Evolutionary conservation across 2,113 vertebrate genomes (phyloP), one percentile per base, ranked within the genome.

Genomic region (Phrynosoma blainvillii): DNA sequence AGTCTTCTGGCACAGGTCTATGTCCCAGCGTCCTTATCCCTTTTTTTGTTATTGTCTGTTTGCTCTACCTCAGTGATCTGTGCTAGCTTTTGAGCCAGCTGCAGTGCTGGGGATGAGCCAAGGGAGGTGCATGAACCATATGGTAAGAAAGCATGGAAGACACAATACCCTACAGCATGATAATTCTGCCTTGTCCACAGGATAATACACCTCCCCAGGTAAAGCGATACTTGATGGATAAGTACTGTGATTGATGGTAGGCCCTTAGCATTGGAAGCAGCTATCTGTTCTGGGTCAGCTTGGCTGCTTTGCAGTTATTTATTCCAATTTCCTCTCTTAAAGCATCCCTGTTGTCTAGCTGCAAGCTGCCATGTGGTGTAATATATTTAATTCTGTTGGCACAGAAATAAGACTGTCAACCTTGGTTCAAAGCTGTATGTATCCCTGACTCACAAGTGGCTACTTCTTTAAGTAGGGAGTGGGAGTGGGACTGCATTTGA

Each of bases 271-370:
- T 79, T 75, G 0, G 0, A 13, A 79, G 79, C 91, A 77, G 75
- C 85, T 92, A 82, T 91, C 85, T 25, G 30, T 88, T 87, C 76
- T 1, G 0, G 21, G 84, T 89, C 83, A 47, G 86, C 85, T 40
- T 70, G 5, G 1, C 42, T 73, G 16, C 23, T 68, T 77, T 1
- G 0, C 23, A 59, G 70, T 70, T 91, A 40, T 89, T 90, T 92
- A 68, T 86, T 88, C 36, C 82, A n/a, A 4, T 84, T 84, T 84
- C 9, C 20, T 92, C 1, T 70, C 21, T 62, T 56, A 56, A 65
- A 42, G 52, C 21, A 36, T 8, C 30, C 83, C 56, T 32, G 10
- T 82, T 92, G 83, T 76, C 75, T 86, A 0, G 0, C 89, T 84
- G 73, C 13, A 5, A 66, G n/a, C 86, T 84, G 74, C 52, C 10